Percentiles rank a stretch among this genome's conserved stretches.
Evolutionary conservation across 2,797 vertebrate species (phyloP).

Genomic region (Coregonus sp.): DNA sequence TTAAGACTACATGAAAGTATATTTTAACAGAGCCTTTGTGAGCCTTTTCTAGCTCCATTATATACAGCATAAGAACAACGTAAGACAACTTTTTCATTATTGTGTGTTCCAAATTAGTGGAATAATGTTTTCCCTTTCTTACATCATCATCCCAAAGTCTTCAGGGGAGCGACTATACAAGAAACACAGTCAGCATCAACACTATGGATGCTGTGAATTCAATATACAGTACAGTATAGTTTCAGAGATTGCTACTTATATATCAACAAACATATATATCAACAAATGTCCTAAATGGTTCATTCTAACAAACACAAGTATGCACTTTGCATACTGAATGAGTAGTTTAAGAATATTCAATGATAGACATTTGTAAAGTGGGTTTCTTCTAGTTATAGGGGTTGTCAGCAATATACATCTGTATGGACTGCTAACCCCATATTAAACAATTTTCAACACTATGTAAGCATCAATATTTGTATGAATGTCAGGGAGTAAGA

Average conservation of each 20-base stretch:
- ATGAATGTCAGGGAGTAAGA: conserved; percentile 41
- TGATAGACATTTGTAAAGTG: background rate
- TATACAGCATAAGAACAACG: conserved; percentile 83
- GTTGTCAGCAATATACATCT: conserved; percentile 5
- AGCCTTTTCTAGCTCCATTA: conserved; percentile 84
- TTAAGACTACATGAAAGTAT: conserved; percentile 82
- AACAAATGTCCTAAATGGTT: conserved; percentile 25
- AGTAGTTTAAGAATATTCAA: background rate
- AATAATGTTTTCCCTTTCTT: conserved; percentile 26
- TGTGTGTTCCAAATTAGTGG: conserved; percentile 64
- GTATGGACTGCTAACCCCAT: conserved; percentile 8
- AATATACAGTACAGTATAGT: conserved; percentile 20
- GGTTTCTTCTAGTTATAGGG: background rate
- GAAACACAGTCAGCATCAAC: conserved; percentile 25
- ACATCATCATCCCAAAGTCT: conserved; percentile 28
- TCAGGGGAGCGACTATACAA: conserved; percentile 46
- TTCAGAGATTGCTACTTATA: conserved; percentile 22
- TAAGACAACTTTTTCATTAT: conserved; percentile 70
- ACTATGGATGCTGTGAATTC: conserved; percentile 40
- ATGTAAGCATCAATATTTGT: conserved; percentile 34
- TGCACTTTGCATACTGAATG: background rate
- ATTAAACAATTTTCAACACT: conserved; percentile 25
- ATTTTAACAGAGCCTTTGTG: conserved; percentile 80
- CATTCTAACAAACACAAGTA: conserved; percentile 14
- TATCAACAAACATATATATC: background rate